Evolutionary conservation across 2,888 invertebrate genomes (phyloP).

Genomic region (Crematogaster levior): DNA sequence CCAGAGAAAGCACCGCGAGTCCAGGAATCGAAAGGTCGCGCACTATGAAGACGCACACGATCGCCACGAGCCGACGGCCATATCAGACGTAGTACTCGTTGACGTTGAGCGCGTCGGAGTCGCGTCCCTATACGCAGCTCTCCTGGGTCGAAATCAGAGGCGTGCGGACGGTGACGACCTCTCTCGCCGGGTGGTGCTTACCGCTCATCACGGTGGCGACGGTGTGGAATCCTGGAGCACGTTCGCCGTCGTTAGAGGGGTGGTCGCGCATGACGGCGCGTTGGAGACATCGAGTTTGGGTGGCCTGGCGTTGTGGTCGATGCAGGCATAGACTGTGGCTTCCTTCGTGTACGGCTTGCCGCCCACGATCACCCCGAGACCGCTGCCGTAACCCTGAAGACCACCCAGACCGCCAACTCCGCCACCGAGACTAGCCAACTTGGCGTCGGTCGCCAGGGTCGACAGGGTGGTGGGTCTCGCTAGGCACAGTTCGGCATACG

Average conservation of each 20-base stretch:
- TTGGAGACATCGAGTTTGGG: constrained; percentile 79
- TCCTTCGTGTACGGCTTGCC: constrained; percentile 88
- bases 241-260: constrained; percentile 68
- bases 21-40: constrained; percentile 20
- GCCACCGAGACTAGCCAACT: constrained; percentile 80
- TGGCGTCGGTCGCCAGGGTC: constrained; percentile 81
- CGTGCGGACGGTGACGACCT: constrained; percentile 84
- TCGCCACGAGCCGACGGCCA: constrained; percentile 58
- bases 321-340: constrained; percentile 91
- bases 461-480: constrained; percentile 87
- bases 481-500: constrained; percentile 88
- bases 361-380: constrained; percentile 83
- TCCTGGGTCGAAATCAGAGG: constrained; percentile 84
- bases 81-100: constrained; percentile 85
- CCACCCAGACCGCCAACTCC: constrained; percentile 81
- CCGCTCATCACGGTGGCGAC: constrained; percentile 66
- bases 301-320: constrained; percentile 89
- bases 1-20: background rate
- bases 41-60: constrained; percentile 59
- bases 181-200: constrained; percentile 81
- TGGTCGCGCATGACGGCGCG: constrained; percentile 61
- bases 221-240: constrained; percentile 70
- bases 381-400: constrained; percentile 77
- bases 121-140: constrained; percentile 85
- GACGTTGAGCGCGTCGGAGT: constrained; percentile 84